Evolutionary conservation across 1,140 invertebrate genomes (phyloP).

Genomic region (Diploscapter pachys): DNA sequence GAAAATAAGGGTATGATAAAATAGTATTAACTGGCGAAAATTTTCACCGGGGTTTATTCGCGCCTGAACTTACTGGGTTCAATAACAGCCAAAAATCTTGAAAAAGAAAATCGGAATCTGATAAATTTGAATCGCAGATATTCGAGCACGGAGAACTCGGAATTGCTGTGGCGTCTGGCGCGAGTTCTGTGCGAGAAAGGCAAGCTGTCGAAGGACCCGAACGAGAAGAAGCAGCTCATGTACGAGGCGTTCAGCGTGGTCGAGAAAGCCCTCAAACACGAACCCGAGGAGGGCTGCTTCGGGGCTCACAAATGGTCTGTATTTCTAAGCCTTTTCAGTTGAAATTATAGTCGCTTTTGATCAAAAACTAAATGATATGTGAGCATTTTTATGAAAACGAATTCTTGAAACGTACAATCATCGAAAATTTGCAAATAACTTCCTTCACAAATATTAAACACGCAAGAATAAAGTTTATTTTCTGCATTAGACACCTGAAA

Average conservation of each 20-base stretch:
- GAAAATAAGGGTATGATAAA: not conserved
- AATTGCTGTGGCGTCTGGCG: constrained; percentile 53
- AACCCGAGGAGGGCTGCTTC: constrained; percentile 42
- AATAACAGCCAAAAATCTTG: not conserved
- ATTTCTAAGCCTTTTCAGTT: not conserved
- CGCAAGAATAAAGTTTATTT: too few species aligned
- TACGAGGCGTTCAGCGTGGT: constrained; percentile 48
- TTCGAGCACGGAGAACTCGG: constrained; percentile 35
- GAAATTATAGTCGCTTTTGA: too few species aligned
- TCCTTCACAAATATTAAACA: too few species aligned
- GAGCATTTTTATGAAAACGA: not conserved
- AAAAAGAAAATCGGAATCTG: constrained; percentile 15
- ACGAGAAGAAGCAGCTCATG: constrained; percentile 47
- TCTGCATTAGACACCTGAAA: too few species aligned
- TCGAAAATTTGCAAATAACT: too few species aligned
- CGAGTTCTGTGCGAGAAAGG: constrained; percentile 55
- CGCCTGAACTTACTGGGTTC: constrained; percentile 11
- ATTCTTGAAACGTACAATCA: too few species aligned
- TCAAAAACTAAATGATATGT: constrained; percentile 4
- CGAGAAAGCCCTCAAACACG: constrained; percentile 43
- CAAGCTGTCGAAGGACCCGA: constrained; percentile 41
- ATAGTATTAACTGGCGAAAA: not conserved
- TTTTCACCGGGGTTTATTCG: constrained; percentile 27
- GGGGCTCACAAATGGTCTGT: constrained; percentile 56
- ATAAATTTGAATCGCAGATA: constrained; percentile 3